Evolutionary conservation across 1,140 invertebrate species (phyloP).

Genomic region (Brachionus asplanchnoidis): DNA sequence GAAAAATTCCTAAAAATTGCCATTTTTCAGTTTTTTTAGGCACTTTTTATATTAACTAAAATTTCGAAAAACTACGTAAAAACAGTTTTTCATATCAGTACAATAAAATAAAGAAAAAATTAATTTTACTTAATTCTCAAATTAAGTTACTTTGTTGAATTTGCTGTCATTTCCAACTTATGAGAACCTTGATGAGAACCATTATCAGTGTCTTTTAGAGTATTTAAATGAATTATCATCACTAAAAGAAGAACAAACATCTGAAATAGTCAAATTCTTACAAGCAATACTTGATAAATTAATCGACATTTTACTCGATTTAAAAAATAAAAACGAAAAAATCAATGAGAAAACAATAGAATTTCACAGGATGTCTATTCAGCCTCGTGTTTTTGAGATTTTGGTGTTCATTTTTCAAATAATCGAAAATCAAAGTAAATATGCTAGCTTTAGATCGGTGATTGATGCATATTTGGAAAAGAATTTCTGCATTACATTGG

Average conservation of each 20-base stretch:
- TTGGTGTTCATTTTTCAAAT: constrained; percentile 35
- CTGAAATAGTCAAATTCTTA: constrained; percentile 39
- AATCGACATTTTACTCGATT: constrained; percentile 22
- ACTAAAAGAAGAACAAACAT: constrained; percentile 5
- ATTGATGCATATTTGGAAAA: constrained; percentile 37
- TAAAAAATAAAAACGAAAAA: background rate
- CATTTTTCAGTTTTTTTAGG: no score
- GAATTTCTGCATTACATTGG: constrained; percentile 26
- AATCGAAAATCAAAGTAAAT: constrained; percentile 41
- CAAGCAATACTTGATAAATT: constrained; percentile 40
- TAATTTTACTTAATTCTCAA: background rate
- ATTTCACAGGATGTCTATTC: constrained; percentile 11
- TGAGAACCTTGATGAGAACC: background rate
- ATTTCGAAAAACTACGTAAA: no score
- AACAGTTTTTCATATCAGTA: no score
- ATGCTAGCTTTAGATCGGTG: constrained; percentile 22
- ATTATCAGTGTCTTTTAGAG: background rate
- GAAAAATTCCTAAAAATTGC: no score
- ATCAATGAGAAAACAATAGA: background rate
- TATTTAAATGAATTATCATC: constrained; percentile 34
- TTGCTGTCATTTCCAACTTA: constrained; percentile 4
- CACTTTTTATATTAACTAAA: no score
- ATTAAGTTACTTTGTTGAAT: constrained; percentile 16
- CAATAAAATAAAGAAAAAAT: no score
- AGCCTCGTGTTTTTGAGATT: constrained; percentile 33